These are phyloP conservation scores for Sternarchorhynchus goeldii DNA, from an alignment of 2,797 vertebrate species.

Conservation along the genomic window DNA sequence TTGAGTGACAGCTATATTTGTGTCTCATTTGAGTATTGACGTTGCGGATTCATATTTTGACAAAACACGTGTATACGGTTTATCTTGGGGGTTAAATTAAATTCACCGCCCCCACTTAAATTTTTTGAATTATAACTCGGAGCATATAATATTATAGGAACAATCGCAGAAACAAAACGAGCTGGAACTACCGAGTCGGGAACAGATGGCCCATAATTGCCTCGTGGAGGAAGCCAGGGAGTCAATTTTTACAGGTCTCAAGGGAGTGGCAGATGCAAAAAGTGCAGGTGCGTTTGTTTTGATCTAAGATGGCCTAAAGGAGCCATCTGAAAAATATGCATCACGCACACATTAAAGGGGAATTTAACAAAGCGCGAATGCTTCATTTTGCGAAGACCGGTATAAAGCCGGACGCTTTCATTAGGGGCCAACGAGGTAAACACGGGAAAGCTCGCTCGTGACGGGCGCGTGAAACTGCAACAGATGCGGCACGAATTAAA, in stretches of 20 bases:
- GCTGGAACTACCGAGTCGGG: constrained; percentile 82
- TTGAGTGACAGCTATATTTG: constrained; percentile 30
- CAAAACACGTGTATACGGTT: constrained; percentile 5
- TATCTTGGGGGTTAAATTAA: constrained; percentile 33
- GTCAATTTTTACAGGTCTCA: constrained; percentile 85
- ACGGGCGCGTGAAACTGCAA: constrained; percentile 60
- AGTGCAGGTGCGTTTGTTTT: constrained; percentile 86
- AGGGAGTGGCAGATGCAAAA: constrained; percentile 80
- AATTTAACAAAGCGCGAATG: constrained; percentile 62
- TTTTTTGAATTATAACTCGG: constrained; percentile 50
- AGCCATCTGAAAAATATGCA: constrained; percentile 75
- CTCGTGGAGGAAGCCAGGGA: constrained; percentile 84
- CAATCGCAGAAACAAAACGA: constrained; percentile 85
- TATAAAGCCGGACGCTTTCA: constrained; percentile 62
- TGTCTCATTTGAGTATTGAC: constrained; percentile 13
- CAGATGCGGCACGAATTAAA: constrained; percentile 72
- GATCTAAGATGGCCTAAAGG: constrained; percentile 80
- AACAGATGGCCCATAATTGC: constrained; percentile 87
- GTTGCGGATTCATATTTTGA: constrained; percentile 24
- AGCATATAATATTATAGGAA: constrained; percentile 80
- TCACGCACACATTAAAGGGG: constrained; percentile 72
- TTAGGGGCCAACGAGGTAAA: constrained; percentile 55
- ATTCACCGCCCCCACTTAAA: constrained; percentile 16
- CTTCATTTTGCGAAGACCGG: constrained; percentile 57
- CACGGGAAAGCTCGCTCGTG: constrained; percentile 33